Base-by-base conservation (phyloP, 2,113 vertebrate species). In the Esox niger region DNA sequence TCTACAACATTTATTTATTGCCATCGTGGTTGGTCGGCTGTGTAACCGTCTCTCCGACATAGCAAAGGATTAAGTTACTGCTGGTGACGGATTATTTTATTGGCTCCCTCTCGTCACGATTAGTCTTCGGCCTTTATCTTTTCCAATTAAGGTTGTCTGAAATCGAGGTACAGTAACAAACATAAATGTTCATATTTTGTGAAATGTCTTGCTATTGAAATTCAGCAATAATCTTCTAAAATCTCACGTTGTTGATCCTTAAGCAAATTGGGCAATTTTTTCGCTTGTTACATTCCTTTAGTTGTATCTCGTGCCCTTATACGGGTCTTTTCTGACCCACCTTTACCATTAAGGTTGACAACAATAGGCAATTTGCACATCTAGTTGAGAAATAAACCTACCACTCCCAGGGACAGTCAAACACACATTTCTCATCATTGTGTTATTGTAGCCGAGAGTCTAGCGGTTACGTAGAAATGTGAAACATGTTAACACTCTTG, bases 31-130 rank as follows among this genome's bases (percentile, higher is more conserved):
- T 5, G 4, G 31, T 33, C n/a, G 27, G n/a, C 47, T 59, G 57
- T 74, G 57, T 55, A 38, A 23, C 59, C 69, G 67, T 57, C 62
- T 74, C 68, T 69, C 70, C 55, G 74, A 84, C 73, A 72, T 79
- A 68, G 81, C 74, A 75, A 80, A 79, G 89, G 89, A 91, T 91
- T 91, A 90, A 81, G 84, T 91, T 88, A 84, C 87, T 81, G 73
- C 65, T 86, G 64, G 75, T 66, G 62, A 80, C 9, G 86, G 88
- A 89, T 89, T 88, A 83, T 87, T 90, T 83, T 78, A 84, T 88
- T 84, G 81, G 83, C 81, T 80, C 86, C 71, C 62, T 82, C 77
- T 59, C 87, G 74, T 79, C 77, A 68, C 77, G 65, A 71, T 73
- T 64, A 73, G 75, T 43, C 56, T 67, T 74, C 69, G 56, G 64